A percentile compares a stretch with the other conserved stretches of the same genome.
Evolutionary conservation across 2,797 vertebrate genomes (phyloP).

Genomic region (Poliocrania exsul): DNA sequence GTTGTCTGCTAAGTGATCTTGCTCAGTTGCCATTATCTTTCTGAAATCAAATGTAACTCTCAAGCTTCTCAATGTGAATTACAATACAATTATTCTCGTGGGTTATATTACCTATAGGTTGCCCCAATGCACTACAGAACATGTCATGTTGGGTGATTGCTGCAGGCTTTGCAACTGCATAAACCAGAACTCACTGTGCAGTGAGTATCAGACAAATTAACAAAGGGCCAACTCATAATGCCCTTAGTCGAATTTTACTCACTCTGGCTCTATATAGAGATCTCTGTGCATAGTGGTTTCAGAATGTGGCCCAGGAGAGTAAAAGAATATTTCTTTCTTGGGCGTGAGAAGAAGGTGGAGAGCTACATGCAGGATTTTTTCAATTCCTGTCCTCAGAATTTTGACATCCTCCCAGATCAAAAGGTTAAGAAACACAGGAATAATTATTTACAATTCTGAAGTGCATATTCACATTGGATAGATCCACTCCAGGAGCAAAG

Average conservation of each 20-base stretch:
- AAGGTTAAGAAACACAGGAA: not conserved
- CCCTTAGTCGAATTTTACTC: not conserved
- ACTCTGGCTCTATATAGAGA: not conserved
- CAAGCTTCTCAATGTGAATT: not conserved
- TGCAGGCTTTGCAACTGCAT: not conserved
- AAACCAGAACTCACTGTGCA: not conserved
- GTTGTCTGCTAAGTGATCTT: not conserved
- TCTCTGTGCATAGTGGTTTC: not conserved
- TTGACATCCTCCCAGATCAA: not conserved
- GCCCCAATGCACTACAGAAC: not conserved
- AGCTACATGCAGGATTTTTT: not conserved
- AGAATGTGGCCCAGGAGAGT: not conserved
- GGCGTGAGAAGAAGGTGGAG: not conserved
- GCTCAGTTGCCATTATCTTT: not conserved
- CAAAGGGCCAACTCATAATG: not conserved
- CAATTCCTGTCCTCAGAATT: not conserved
- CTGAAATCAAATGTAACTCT: not conserved
- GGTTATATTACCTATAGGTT: not conserved
- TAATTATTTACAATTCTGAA: not conserved
- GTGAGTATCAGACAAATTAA: not conserved
- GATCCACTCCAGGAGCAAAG: not conserved
- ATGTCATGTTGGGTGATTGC: not conserved
- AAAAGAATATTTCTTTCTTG: not conserved
- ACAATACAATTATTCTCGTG: not conserved
- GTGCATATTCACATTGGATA: not conserved